Evolutionary conservation across 2,797 vertebrate genomes (phyloP).

Genomic region (Spinibarbus caldwelli): DNA sequence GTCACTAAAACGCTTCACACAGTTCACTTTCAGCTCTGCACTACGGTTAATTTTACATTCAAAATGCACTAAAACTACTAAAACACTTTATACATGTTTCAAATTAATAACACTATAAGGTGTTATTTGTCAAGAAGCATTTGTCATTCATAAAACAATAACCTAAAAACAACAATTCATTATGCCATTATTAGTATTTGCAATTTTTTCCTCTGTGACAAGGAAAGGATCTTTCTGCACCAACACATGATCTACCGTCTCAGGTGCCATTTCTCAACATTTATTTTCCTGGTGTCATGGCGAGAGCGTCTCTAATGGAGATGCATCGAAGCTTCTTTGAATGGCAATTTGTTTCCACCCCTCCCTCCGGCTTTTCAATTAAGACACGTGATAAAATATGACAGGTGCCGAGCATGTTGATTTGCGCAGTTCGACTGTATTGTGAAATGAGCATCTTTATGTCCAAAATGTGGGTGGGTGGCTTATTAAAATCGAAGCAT

Average conservation of each 20-base stretch:
- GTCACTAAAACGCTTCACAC: not conserved
- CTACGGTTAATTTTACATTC: not conserved
- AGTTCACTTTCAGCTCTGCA: not conserved
- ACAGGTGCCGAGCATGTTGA: slow-evolving; percentile 6
- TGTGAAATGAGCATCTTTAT: slow-evolving; percentile 12
- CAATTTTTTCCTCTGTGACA: slow-evolving; percentile 11
- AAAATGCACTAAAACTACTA: not conserved
- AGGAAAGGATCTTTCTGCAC: not conserved
- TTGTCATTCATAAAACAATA: not conserved
- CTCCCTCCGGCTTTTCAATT: slow-evolving; percentile 2
- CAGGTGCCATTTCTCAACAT: not conserved
- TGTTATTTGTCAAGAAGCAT: not conserved
- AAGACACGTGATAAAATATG: slow-evolving; percentile 8
- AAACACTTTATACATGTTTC: not conserved
- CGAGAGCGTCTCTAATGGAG: not conserved
- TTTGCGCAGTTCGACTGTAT: not conserved
- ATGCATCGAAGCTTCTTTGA: not conserved
- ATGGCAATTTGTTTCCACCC: slow-evolving; percentile 15
- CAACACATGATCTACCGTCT: slow-evolving; percentile 10
- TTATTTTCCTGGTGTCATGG: slow-evolving; percentile 6
- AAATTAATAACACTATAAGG: not conserved
- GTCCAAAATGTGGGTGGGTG: slow-evolving; percentile 13
- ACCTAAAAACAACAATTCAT: not conserved
- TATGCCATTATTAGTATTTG: slow-evolving; percentile 12
- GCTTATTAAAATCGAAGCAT: slow-evolving; percentile 40